Evolutionary conservation across 2,113 vertebrate species (phyloP).

Genomic region (Pseudopodoces humilis): DNA sequence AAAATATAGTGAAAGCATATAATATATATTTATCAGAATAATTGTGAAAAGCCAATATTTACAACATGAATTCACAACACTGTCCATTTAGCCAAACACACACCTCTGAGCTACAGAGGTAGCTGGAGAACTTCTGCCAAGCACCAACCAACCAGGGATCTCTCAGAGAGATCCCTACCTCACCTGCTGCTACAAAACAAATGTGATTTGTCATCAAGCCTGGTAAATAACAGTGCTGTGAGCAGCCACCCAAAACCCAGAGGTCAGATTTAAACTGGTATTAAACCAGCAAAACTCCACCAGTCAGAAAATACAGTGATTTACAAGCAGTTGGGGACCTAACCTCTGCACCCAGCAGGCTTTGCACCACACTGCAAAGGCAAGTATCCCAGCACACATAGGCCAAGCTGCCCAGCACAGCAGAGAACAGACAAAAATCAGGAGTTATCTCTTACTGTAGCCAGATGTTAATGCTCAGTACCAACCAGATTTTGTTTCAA

Average conservation of each 20-base stretch:
- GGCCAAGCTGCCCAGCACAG: background rate
- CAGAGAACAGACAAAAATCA: background rate
- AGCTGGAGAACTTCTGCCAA: background rate
- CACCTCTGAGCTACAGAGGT: background rate
- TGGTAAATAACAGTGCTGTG: background rate
- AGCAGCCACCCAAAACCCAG: background rate
- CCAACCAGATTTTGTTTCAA: slow-evolving; percentile 7
- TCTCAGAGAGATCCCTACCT: background rate
- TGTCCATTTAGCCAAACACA: background rate
- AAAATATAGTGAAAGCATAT: too few relatives aligned
- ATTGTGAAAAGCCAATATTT: too few relatives aligned
- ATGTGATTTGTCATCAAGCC: background rate
- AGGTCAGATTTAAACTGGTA: background rate
- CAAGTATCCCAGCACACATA: accelerated
- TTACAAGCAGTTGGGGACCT: background rate
- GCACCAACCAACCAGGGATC: background rate
- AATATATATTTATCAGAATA: too few relatives aligned
- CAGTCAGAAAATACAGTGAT: background rate
- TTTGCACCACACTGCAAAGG: background rate
- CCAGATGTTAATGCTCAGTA: background rate
- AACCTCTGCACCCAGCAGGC: background rate
- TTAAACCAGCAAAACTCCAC: background rate
- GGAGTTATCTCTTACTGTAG: background rate
- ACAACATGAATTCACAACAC: too few relatives aligned
- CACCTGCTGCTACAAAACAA: background rate